These are phyloP conservation scores for Solenopsis invicta DNA, from an alignment of 1,140 invertebrate species.

Conservation along the genomic window DNA sequence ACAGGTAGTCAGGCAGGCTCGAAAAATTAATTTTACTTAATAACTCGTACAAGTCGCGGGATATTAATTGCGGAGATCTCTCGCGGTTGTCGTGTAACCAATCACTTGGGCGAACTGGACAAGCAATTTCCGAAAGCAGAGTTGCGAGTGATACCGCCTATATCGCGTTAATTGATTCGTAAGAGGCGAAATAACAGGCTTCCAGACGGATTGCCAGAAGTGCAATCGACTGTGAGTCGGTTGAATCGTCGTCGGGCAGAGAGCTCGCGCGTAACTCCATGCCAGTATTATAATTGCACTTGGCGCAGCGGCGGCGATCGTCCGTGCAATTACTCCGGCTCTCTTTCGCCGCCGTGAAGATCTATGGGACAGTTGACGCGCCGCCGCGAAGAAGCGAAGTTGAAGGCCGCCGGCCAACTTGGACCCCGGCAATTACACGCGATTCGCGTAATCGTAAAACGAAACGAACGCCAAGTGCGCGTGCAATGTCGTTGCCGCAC, in stretches of 20 bases:
- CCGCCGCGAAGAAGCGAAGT: slow-evolving; percentile 74
- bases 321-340: slow-evolving; percentile 67
- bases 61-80: slow-evolving; percentile 38
- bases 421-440: slow-evolving; percentile 80
- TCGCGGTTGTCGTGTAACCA: slow-evolving; percentile 1
- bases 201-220: slow-evolving; percentile 40
- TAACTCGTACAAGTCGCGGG: slow-evolving; percentile 24
- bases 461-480: slow-evolving; percentile 75
- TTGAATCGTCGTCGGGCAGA: slow-evolving; percentile 1
- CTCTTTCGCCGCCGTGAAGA: slow-evolving; percentile 73
- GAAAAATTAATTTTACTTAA: slow-evolving; percentile 44
- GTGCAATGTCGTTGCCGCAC: slow-evolving; percentile 68
- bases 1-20: background rate
- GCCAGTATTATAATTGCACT: slow-evolving; percentile 72
- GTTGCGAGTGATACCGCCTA: background rate
- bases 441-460: slow-evolving; percentile 83
- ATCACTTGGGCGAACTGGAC: slow-evolving; percentile 1
- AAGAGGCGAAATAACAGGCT: slow-evolving; percentile 55
- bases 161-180: slow-evolving; percentile 69
- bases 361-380: slow-evolving; percentile 77
- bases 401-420: slow-evolving; percentile 65
- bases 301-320: slow-evolving; percentile 38
- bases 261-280: slow-evolving; percentile 48
- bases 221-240: slow-evolving; percentile 45
- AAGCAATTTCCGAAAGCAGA: slow-evolving; percentile 32